Evolutionary conservation across 1,140 invertebrate species (phyloP), one percentile per base, ranked within the genome.

Genomic region (Daktulosphaira vitifoliae): DNA sequence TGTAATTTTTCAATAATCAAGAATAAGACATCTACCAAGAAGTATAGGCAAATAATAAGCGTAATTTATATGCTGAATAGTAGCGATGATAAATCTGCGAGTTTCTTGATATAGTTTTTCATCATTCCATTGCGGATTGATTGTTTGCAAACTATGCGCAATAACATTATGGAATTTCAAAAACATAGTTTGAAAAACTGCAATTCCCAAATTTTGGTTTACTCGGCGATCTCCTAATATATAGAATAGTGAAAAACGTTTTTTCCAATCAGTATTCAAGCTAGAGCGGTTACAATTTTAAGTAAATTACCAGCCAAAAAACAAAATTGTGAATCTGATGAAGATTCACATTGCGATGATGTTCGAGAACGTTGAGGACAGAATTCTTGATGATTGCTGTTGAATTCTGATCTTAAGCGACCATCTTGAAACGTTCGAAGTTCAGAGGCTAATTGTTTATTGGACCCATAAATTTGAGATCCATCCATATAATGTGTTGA

Each of bases 51-150:
- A 71, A 71, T 90, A 92, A 73, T 95, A 90, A 16, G 83, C 82
- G 73, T 91, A 95, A 0, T 87, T 85, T 37, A 96, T 85, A 69
- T 95, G 89, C 70, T 93, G 90, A 70, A 93, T 77, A 72, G 90
- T 82, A 0, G 90, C 91, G 0, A 76, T 81, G 0, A 95, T 71
- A 13, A 97, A 88, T 72, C 82, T 79, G 72, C 86, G 75, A 0
- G 86, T 72, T 76, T 96, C 92, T 72, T 91, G 85, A 74, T 82
- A 95, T 0, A 92, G 65, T 0, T 70, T 77, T 71, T 92, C 86
- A 69, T 96, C 92, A 53, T 82, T 76, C 94, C 93, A 96, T 38
- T 80, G 71, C 0, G 88, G 84, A 79, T 96, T 95, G 0, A 87
- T 65, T 6, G 73, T 66, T 0, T 76, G 71, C 7, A 96, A 74